Base-by-base conservation (phyloP, 2,113 vertebrate species). In the Indicator indicator region DNA sequence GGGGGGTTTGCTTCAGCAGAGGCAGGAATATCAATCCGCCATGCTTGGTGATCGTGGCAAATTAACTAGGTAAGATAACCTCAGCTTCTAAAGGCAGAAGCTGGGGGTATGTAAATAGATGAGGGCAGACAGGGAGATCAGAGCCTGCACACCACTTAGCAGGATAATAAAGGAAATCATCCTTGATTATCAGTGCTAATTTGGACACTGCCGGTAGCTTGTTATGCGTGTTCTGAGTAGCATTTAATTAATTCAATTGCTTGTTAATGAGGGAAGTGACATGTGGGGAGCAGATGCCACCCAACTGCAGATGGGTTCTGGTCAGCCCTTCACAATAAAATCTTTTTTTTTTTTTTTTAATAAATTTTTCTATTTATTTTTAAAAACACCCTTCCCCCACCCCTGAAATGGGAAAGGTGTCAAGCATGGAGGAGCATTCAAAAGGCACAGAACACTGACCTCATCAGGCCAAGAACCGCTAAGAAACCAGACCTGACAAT, bases 231-330 rank as follows among this genome's bases (percentile, higher is more conserved):
- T 98, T 98, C 98, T 98, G 98, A 98, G 98, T 98, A 98, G 98
- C 98, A 98, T 98, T 98, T 98, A 98, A 98, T 98, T 98, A 98
- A 98, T 98, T 98, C 98, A 98, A 98, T 98, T 98, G 98, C 98
- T 98, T 98, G 98, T 98, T 98, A 98, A 98, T 98, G 98, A 98
- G 97, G 98, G 98, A 98, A 98, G 98, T 98, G 98, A 98, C 98
- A 98, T 98, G 98, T 98, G 98, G 98, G 98, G 98, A 98, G 98
- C 98, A 98, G 98, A 98, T 98, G 98, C 98, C 98, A 98, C 98
- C 98, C 98, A 97, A 98, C 96, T 97, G 96, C 98, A 98, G 98
- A 98, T 98, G 98, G 98, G 97, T 80, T 97, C 97, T 98, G 98
- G 98, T 98, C 98, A 98, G 96, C 96, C 96, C 95, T 96, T 96